phyloP scores from a whole-genome alignment of 2,888 invertebrate species.

The Platypus cylindrus region DNA sequence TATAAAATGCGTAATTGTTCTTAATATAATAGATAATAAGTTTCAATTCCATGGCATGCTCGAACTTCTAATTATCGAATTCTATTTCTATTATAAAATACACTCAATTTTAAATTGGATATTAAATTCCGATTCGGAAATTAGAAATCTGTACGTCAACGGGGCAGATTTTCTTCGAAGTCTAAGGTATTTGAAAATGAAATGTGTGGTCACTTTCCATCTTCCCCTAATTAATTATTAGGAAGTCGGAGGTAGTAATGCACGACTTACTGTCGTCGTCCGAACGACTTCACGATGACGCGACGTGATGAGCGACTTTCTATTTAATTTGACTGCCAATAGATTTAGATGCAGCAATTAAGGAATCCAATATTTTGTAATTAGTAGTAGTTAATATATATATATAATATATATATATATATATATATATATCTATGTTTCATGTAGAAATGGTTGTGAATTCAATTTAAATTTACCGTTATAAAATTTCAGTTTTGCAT shows the following conservation, averaged over 20 bases:
- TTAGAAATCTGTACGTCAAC: too few species aligned
- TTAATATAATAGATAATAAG: slow-evolving; percentile 2
- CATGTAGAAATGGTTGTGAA: too few species aligned
- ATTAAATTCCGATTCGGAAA: slow-evolving; percentile 1
- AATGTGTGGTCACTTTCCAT: slow-evolving; percentile 17
- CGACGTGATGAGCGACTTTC: slow-evolving; percentile 15
- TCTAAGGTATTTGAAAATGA: slow-evolving; percentile 15
- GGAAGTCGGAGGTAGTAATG: slow-evolving; percentile 14
- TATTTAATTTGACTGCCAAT: slow-evolving; percentile 12
- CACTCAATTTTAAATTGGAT: too few species aligned
- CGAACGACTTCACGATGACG: background rate
- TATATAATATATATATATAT: too few species aligned
- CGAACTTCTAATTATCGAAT: background rate
- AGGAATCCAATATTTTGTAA: slow-evolving; percentile 8
- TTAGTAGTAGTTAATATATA: too few species aligned
- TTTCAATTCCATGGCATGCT: slow-evolving; percentile 2
- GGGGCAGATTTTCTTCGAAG: slow-evolving; percentile 7
- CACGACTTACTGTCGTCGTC: slow-evolving; percentile 9
- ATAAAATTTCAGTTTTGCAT: too few species aligned
- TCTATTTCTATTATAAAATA: too few species aligned
- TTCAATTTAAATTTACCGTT: too few species aligned
- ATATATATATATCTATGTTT: too few species aligned
- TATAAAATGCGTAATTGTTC: too few species aligned
- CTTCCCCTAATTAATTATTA: slow-evolving; percentile 17
- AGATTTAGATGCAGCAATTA: slow-evolving; percentile 13